Conservation (phyloP, 2,113 vertebrate genomes). For the Spheniscus mendiculus region DNA sequence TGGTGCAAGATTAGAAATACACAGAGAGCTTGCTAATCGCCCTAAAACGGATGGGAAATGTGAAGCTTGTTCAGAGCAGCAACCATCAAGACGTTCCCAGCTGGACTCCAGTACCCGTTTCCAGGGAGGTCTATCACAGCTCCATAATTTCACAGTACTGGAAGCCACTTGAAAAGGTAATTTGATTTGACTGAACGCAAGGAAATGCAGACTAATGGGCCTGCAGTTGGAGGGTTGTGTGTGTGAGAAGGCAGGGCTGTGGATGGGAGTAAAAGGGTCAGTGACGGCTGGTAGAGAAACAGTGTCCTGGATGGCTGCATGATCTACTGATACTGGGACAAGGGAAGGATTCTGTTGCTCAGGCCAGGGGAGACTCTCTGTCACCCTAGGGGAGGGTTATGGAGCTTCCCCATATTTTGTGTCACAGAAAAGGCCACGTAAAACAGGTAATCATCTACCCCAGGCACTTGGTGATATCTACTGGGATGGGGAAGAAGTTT, state of each 20-base stretch:
- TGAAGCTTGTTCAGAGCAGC: neutral
- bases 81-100: neutral
- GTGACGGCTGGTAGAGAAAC: neutral
- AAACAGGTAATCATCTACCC: neutral
- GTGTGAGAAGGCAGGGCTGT: neutral
- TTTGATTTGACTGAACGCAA: neutral
- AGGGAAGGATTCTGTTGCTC: neutral
- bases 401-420: neutral
- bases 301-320: neutral
- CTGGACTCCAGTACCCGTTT: neutral
- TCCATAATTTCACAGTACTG: neutral
- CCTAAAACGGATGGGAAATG: neutral
- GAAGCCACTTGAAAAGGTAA: conserved; percentile 24
- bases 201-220: neutral
- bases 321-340: neutral
- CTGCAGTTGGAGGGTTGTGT: neutral
- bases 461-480: neutral
- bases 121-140: neutral
- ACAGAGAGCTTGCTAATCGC: neutral
- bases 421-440: neutral
- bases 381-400: neutral
- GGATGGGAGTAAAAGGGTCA: neutral
- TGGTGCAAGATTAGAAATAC: neutral
- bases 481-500: neutral
- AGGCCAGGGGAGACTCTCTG: neutral